phyloP scores from a whole-genome alignment of 2,797 vertebrate species.

The Odontamblyopus lacepedii region DNA sequence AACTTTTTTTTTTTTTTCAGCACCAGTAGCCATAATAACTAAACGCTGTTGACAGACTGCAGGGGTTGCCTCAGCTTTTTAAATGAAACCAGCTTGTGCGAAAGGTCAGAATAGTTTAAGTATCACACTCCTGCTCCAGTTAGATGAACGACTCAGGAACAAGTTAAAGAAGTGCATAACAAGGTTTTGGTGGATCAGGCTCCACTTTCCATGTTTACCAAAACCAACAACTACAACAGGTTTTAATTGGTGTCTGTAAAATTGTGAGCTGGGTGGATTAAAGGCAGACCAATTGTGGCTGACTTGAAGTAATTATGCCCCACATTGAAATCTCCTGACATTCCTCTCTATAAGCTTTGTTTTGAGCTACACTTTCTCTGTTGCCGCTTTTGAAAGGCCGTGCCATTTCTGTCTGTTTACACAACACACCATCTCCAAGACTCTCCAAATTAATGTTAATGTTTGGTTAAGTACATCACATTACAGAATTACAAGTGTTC shows the following conservation, averaged over 20 bases:
- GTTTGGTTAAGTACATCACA: slow-evolving; percentile 34
- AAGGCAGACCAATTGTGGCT: slow-evolving; percentile 55
- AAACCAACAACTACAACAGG: slow-evolving; percentile 40
- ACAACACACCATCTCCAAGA: slow-evolving; percentile 40
- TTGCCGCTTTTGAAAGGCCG: slow-evolving; percentile 37
- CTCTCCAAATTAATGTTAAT: slow-evolving; percentile 23
- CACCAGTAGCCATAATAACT: slow-evolving; percentile 28
- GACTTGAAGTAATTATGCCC: slow-evolving; percentile 61
- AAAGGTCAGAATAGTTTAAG: slow-evolving; percentile 42
- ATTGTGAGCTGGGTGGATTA: slow-evolving; percentile 47
- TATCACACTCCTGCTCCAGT: slow-evolving; percentile 21
- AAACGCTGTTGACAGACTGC: slow-evolving; percentile 25
- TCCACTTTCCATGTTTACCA: slow-evolving; percentile 48
- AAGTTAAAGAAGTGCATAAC: slow-evolving; percentile 38
- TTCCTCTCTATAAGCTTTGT: slow-evolving; percentile 47
- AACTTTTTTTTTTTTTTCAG: slow-evolving; percentile 1
- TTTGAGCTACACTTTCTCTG: slow-evolving; percentile 61
- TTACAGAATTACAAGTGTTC: slow-evolving; percentile 22
- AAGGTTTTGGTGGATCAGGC: slow-evolving; percentile 33
- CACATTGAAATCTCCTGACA: slow-evolving; percentile 63
- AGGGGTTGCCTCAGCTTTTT: slow-evolving; percentile 27
- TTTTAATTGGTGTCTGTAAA: slow-evolving; percentile 53
- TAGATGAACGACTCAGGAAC: slow-evolving; percentile 40
- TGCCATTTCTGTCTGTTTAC: slow-evolving; percentile 48
- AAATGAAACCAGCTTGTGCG: slow-evolving; percentile 44